Conservation (phyloP, 2,888 invertebrate genomes). For the Hipparchia semele region DNA sequence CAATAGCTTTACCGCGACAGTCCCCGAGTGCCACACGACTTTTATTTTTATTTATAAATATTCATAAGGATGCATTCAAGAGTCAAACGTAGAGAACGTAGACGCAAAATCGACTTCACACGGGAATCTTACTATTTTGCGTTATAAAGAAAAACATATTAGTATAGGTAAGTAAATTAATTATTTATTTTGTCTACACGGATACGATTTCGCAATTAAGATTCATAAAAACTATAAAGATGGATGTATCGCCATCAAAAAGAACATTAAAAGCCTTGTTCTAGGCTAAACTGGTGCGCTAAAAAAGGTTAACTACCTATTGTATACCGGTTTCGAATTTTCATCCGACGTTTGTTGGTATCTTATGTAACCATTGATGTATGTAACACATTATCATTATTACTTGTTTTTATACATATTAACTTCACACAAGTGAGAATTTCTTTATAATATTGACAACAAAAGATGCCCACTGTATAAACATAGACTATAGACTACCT, state of each 20-base stretch:
- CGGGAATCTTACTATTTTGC: no score
- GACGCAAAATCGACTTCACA: no score
- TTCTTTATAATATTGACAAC: no score
- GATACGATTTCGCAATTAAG: constrained; percentile 22
- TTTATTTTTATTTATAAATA: no score
- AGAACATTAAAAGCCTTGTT: constrained; percentile 17
- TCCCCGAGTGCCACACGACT: no score
- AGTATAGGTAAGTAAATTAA: no score
- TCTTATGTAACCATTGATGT: neutral
- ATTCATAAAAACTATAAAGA: constrained; percentile 7
- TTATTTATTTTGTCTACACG: neutral
- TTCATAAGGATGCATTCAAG: no score
- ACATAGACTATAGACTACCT: no score
- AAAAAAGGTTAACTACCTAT: constrained; percentile 24
- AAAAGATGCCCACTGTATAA: no score
- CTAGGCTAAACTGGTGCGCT: constrained; percentile 15
- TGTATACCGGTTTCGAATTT: constrained; percentile 21
- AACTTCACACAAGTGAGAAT: neutral
- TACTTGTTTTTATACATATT: neutral
- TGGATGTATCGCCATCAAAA: constrained; percentile 13
- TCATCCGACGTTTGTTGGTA: constrained; percentile 18
- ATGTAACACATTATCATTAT: neutral
- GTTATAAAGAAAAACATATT: no score
- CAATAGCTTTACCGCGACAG: no score
- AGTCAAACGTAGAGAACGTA: no score